A percentile compares a stretch with the other conserved stretches of the same genome.
These are phyloP conservation scores for Malaclemys terrapin DNA, from an alignment of 2,113 vertebrate genomes.

Conservation along the genomic window DNA sequence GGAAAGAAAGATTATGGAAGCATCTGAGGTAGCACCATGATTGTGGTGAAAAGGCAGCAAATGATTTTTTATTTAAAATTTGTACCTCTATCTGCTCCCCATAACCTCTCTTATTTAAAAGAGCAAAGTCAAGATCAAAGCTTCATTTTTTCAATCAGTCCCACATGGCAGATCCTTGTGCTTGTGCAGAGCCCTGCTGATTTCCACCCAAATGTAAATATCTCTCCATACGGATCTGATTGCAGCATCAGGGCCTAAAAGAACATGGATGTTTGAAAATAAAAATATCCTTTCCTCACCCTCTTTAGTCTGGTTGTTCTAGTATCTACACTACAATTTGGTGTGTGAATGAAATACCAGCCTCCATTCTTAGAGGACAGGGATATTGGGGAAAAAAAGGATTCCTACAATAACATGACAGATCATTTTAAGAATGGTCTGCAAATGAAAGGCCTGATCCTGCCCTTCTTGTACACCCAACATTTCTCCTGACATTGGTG, in stretches of 20 bases:
- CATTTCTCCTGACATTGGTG: not conserved
- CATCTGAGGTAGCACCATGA: not conserved
- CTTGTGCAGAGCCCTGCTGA: not conserved
- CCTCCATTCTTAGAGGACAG: not conserved
- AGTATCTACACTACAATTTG: not conserved
- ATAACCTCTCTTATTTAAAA: not conserved
- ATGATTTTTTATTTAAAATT: not conserved
- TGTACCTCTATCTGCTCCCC: not conserved
- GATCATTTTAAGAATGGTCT: not conserved
- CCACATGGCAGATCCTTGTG: not conserved
- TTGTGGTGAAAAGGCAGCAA: not conserved
- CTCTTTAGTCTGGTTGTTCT: rapidly evolving
- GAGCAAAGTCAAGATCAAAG: not conserved
- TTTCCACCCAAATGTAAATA: not conserved
- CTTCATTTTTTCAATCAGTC: not conserved
- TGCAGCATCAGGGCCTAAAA: not conserved
- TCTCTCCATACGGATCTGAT: not conserved
- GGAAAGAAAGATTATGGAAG: not conserved
- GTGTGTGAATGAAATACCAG: not conserved
- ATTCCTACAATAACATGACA: rapidly evolving
- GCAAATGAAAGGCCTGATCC: not conserved
- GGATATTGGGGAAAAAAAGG: not conserved
- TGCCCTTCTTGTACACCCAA: not conserved
- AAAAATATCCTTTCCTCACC: not conserved
- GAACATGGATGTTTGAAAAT: rapidly evolving